phyloP scores from a whole-genome alignment of 2,113 vertebrate species.

The Monarcha castaneiventris region DNA sequence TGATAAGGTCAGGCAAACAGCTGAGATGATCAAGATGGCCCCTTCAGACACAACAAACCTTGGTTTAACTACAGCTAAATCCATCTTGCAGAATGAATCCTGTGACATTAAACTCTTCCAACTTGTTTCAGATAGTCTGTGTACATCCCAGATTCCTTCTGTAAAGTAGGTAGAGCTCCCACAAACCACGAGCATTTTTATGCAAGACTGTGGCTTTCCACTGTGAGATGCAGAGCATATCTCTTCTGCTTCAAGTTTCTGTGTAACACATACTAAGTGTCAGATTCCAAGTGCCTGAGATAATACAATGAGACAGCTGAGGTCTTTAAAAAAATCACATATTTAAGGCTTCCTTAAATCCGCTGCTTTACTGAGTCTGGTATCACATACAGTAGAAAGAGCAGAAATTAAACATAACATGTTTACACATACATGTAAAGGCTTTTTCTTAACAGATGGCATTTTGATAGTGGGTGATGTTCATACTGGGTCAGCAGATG shows the following conservation, averaged over 20 bases:
- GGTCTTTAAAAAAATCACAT: neutral
- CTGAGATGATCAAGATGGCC: neutral
- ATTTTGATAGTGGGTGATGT: neutral
- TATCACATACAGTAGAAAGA: neutral
- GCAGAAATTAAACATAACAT: neutral
- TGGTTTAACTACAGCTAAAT: neutral
- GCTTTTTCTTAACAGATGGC: neutral
- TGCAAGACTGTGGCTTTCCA: neutral
- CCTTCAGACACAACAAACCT: neutral
- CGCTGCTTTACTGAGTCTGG: neutral
- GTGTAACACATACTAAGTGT: accelerated
- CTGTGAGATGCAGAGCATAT: neutral
- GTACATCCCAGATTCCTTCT: neutral
- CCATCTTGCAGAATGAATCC: neutral
- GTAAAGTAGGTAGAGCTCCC: neutral
- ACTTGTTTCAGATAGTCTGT: neutral
- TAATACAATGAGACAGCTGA: neutral
- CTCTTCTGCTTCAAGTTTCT: neutral
- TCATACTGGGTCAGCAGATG: neutral
- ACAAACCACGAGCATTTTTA: neutral
- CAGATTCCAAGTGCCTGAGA: neutral
- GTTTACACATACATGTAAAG: neutral
- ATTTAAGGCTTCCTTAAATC: neutral
- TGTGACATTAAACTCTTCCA: neutral
- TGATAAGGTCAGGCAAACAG: neutral